Base-by-base conservation (phyloP, 2,888 invertebrate species). In the Melanotus villosus region DNA sequence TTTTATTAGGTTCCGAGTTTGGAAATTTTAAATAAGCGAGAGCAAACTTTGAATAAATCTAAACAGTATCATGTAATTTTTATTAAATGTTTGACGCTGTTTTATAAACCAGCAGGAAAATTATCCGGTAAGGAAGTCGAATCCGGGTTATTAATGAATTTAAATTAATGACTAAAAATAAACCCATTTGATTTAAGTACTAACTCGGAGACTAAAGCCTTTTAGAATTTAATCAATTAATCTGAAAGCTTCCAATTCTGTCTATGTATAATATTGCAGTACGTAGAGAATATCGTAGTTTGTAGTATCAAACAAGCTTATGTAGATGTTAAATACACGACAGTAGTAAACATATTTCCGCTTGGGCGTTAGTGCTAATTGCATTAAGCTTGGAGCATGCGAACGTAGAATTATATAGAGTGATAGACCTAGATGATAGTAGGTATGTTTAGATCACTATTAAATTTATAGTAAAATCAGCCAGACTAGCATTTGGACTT, bases 391-490 rank as follows among this genome's bases (percentile, higher is more conserved):
- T 52, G 26, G 16, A 52, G 52, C 52, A 52, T 52, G 52, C 26
- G 3, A n/a, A n/a, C n/a, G n/a, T n/a, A n/a, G n/a, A n/a, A 4
- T 18, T 52, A 26, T 52, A 32, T 52, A 26, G 19, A 9, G 18
- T 16, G 16, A 18, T 47, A 47, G 47, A 47, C 7, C 0, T 4
- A 16, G 12, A 16, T 36, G 14, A 36, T 57, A 57, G 23, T 9
- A 38, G 36, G 57, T 57, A 38, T 43, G 12, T 58, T 23, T 58
- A 41, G 58, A 58, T 21, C 58, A 58, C 58, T 9, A 54, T 26
- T 30, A 14, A 9, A 38, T 10, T 41, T 34, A 23, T 58, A 41
- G 56, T 58, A 58, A 58, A 58, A 58, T 43, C 58, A 41, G 43
- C 16, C 16, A 58, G 58, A 58, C 58, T 41, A 36, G 9, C n/a